These are phyloP conservation scores for Andrena marginata DNA, from an alignment of 2,888 invertebrate genomes.

Conservation along the genomic window DNA sequence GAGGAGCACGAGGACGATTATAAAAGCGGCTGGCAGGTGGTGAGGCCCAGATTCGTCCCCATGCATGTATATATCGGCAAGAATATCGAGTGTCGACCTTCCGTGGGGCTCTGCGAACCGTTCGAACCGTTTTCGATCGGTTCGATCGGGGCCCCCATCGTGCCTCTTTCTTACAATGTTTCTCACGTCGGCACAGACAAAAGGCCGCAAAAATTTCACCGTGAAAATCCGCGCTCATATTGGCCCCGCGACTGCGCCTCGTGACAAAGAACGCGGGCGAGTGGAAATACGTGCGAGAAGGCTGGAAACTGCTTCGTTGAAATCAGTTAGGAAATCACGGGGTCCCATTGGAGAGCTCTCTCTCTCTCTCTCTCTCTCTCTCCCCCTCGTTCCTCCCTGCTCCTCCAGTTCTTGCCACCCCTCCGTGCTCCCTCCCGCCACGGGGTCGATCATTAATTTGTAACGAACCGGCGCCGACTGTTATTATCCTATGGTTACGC, in stretches of 20 bases:
- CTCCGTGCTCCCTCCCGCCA: constrained; percentile 43
- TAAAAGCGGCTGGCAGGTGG: constrained; percentile 68
- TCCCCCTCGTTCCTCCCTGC: constrained; percentile 14
- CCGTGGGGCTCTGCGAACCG: constrained; percentile 48
- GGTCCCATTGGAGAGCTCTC: constrained; percentile 73
- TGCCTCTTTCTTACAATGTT: constrained; percentile 77
- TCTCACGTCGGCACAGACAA: constrained; percentile 81
- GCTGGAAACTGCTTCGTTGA: constrained; percentile 73
- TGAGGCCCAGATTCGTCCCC: constrained; percentile 58
- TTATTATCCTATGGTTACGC: constrained; percentile 79
- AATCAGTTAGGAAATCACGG: constrained; percentile 77
- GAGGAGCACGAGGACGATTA: constrained; percentile 52
- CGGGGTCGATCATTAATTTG: constrained; percentile 81
- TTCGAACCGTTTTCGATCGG: constrained; percentile 74
- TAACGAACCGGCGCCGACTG: constrained; percentile 80
- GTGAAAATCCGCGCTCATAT: constrained; percentile 62
- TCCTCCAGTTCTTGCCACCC: constrained; percentile 1
- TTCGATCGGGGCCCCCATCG: constrained; percentile 78
- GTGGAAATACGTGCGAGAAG: constrained; percentile 55
- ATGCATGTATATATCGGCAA: constrained; percentile 44
- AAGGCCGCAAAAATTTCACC: constrained; percentile 64
- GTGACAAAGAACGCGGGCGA: constrained; percentile 40
- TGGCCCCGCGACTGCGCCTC: constrained; percentile 40
- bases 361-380: constrained; percentile 5
- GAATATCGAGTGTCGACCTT: constrained; percentile 71